Base-by-base conservation (phyloP, 2,797 vertebrate species). In the Chiroxiphia lanceolata region DNA sequence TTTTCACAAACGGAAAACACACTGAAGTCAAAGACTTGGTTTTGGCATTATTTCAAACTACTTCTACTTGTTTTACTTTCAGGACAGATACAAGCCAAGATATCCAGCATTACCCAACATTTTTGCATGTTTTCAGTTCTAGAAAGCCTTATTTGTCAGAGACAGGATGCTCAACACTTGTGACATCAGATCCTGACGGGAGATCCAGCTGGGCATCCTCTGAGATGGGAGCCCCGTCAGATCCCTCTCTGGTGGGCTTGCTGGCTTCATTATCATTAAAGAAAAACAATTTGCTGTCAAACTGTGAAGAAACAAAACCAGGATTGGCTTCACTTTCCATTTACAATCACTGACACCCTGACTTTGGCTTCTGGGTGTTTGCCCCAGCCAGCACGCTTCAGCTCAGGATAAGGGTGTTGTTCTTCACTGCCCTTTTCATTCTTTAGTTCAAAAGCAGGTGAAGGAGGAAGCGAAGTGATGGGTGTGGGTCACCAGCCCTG, bases 131-230 rank as follows among this genome's bases (percentile, higher is more conserved):
- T 82, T 50, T 65, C 71, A 40, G 31, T 57, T 87, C 63, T 36
- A 59, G 34, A 71, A 65, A 60, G 51, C 31, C 33, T 36, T n/a
- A 18, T 63, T 40, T 76, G 50, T 68, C 78, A 64, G 67, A 76
- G 27, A 13, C 25, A 11, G 25, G 20, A 45, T 1, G 0, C 44
- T 57, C 1, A 0, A 72, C n/a, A 38, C 38, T 18, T 67, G 50
- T 42, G 50, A 31, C 34, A 56, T 21, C 23, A 38, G 29, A 1
- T 6, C 23, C 38, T 45, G 77, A 47, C 7, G 29, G n/a, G 34
- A 48, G 48, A 54, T 13, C 34, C 40, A 53, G 22, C 4, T 1
- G 0, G 10, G 47, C 54, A 60, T 22, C 75, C 53, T 15, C 38
- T 54, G 51, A 50, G 63, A 9, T 5, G 22, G 56, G 15, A 8